phyloP scores from a whole-genome alignment of 2,797 vertebrate genomes.

The Myiotriccus ornatus region DNA sequence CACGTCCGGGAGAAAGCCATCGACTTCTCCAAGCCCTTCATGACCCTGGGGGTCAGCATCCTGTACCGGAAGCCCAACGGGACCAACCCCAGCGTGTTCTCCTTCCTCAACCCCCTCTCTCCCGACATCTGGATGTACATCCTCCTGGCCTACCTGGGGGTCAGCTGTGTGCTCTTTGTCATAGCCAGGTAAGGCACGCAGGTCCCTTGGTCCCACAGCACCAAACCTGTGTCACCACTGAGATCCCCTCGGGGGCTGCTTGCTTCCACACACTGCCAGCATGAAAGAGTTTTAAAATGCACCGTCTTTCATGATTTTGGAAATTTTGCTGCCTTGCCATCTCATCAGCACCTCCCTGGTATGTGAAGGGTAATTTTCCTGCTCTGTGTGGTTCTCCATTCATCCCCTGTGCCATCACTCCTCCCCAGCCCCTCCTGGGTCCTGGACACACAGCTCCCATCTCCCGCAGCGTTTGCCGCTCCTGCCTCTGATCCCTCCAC shows the following conservation, averaged over 20 bases:
- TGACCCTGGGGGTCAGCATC: constrained; percentile 97
- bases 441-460: not conserved
- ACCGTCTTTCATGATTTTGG: not conserved
- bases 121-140: constrained; percentile 99
- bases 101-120: constrained; percentile 96
- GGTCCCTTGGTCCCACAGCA: not conserved
- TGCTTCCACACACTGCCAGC: not conserved
- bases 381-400: rapidly evolving
- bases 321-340: not conserved
- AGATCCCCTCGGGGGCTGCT: not conserved
- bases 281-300: not conserved
- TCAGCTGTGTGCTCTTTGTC: constrained; percentile 99
- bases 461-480: not conserved
- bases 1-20: constrained; percentile 94
- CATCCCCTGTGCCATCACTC: rapidly evolving
- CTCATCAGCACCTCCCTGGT: not conserved
- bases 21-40: constrained; percentile 97
- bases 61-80: constrained; percentile 93
- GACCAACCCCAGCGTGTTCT: constrained; percentile 96
- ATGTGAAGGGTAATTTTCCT: not conserved
- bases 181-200: constrained; percentile 89
- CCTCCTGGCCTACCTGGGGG: constrained; percentile 94
- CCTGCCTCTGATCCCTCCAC: not conserved
- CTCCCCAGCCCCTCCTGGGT: not conserved
- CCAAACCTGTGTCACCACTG: rapidly evolving